Evolutionary conservation across 2,113 vertebrate genomes (phyloP).

Genomic region (Apaloderma vittatum): DNA sequence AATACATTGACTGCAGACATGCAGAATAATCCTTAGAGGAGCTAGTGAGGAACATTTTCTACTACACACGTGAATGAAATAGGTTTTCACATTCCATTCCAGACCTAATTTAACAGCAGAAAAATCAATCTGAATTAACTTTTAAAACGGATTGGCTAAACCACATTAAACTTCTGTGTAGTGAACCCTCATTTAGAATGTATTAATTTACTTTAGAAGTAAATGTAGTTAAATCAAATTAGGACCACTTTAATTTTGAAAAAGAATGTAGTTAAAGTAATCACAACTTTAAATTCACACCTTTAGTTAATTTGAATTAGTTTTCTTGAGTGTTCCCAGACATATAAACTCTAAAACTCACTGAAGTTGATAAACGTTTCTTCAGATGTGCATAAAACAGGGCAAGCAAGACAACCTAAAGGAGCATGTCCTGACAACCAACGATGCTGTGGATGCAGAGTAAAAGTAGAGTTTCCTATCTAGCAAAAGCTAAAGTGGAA

Average conservation of each 20-base stretch:
- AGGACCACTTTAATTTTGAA: constrained; percentile 37
- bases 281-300: constrained; percentile 47
- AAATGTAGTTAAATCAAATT: constrained; percentile 45
- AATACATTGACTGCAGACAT: neutral
- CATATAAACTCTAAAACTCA: neutral
- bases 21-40: neutral
- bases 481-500: neutral
- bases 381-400: neutral
- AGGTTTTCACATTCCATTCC: constrained; percentile 36
- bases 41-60: neutral
- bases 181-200: constrained; percentile 44
- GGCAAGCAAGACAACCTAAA: neutral
- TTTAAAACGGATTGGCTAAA: constrained; percentile 53
- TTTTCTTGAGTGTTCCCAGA: neutral
- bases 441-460: accelerated
- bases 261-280: constrained; percentile 42
- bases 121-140: constrained; percentile 74
- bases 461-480: neutral
- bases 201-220: constrained; percentile 54
- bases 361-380: constrained; percentile 24
- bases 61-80: neutral
- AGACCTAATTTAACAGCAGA: constrained; percentile 19
- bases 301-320: constrained; percentile 11
- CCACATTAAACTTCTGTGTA: constrained; percentile 37
- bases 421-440: neutral